A percentile compares a stretch with the other conserved stretches of the same genome.
phyloP scores from a whole-genome alignment of 1,140 invertebrate genomes.

The Drosophila repleta region DNA sequence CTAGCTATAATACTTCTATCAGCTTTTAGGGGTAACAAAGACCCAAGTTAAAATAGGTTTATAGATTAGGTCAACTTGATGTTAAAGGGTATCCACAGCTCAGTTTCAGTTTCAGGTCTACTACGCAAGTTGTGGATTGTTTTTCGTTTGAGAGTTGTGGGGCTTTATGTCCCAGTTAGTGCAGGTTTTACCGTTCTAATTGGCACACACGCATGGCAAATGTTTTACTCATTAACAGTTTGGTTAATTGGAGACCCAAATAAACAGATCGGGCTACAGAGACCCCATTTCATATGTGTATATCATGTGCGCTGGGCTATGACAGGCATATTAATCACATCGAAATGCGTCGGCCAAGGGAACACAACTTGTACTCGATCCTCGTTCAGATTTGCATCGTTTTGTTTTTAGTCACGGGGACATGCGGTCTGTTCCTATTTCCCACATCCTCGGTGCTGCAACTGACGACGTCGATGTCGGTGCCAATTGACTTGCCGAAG shows the following conservation, averaged over 20 bases:
- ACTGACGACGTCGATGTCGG: conserved; percentile 61
- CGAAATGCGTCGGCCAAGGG: conserved; percentile 55
- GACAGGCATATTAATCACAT: conserved; percentile 40
- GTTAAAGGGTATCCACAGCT: conserved; percentile 8
- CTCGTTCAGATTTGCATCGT: conserved; percentile 17
- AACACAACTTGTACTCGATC: conserved; percentile 38
- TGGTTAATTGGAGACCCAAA: conserved; percentile 63
- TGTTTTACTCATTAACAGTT: conserved; percentile 65
- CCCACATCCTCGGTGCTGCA: conserved; percentile 50
- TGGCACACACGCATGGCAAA: conserved; percentile 57
- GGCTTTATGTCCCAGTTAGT: conserved; percentile 52
- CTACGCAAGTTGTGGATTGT: conserved; percentile 32
- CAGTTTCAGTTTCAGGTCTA: background rate
- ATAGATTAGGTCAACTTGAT: background rate
- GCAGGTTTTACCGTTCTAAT: conserved; percentile 54
- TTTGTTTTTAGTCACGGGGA: background rate
- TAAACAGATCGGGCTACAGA: conserved; percentile 54
- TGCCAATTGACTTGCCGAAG: conserved; percentile 54
- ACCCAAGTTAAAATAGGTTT: no score
- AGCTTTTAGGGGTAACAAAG: no score
- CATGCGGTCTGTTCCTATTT: conserved; percentile 36
- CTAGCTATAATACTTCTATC: no score
- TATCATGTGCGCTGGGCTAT: conserved; percentile 3
- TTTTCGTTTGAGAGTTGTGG: background rate
- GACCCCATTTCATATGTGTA: background rate